These are phyloP conservation scores for Mionectes olivaceus DNA, from an alignment of 2,797 vertebrate species.

Conservation along the genomic window DNA sequence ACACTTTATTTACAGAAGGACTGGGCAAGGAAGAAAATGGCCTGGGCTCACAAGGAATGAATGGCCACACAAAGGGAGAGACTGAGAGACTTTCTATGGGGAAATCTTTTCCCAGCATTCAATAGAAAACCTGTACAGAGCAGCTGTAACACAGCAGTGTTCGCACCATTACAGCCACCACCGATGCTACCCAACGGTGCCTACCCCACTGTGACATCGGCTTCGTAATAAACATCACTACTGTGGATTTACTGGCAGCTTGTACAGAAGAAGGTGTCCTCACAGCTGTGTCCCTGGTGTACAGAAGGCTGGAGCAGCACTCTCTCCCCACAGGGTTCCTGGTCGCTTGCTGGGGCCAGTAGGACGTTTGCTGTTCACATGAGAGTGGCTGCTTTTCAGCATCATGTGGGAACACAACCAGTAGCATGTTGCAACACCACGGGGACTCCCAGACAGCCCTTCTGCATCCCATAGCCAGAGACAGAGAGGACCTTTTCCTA, in stretches of 20 bases:
- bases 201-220: background rate
- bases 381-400: fast-evolving
- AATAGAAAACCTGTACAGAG: background rate
- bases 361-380: background rate
- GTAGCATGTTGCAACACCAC: fast-evolving
- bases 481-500: background rate
- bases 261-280: background rate
- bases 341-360: fast-evolving
- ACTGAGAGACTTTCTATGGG: background rate
- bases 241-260: background rate
- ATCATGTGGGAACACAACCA: background rate
- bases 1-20: background rate
- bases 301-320: background rate
- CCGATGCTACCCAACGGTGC: fast-evolving
- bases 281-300: background rate
- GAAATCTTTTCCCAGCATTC: background rate
- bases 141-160: background rate
- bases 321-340: background rate
- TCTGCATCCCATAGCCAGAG: background rate
- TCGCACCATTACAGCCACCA: background rate
- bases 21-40: background rate
- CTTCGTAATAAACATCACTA: background rate
- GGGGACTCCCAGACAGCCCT: background rate
- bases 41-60: background rate
- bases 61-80: background rate